Evolutionary conservation across 30 jellyfish, hydroid and myxozoan genomes (phyloP).

Genomic region (Mastigias papua): DNA sequence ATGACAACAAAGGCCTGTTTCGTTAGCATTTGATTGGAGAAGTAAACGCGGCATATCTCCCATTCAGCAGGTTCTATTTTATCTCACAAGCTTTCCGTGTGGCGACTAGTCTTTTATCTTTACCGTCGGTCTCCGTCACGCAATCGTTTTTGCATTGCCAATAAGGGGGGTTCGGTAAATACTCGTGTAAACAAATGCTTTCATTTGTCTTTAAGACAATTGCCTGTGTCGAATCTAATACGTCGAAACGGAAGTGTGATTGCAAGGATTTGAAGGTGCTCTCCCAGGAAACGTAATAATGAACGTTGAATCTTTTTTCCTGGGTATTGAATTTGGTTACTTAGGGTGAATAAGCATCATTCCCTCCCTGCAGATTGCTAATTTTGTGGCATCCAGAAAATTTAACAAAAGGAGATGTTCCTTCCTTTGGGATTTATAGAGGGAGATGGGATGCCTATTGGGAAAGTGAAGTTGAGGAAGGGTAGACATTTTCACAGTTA

Average conservation of each 20-base stretch:
- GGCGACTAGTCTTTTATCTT: slow-evolving; percentile 80
- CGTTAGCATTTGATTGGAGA: slow-evolving; percentile 51
- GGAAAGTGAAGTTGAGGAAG: too few species aligned
- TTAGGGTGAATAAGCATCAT: too few species aligned
- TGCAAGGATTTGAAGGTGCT: not conserved
- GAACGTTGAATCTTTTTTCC: too few species aligned
- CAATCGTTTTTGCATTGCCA: slow-evolving; percentile 19
- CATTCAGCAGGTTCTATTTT: slow-evolving; percentile 45
- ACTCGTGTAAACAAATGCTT: not conserved
- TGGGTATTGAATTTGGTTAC: too few species aligned
- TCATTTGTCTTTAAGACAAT: not conserved
- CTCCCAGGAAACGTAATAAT: too few species aligned
- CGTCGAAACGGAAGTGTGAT: not conserved
- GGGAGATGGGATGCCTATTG: too few species aligned
- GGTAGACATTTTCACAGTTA: too few species aligned
- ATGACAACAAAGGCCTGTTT: slow-evolving; percentile 11
- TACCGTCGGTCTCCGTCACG: slow-evolving; percentile 46
- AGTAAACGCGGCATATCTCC: slow-evolving; percentile 54
- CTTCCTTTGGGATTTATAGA: too few species aligned
- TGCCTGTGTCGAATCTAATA: not conserved
- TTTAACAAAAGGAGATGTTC: too few species aligned
- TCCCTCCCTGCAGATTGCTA: too few species aligned
- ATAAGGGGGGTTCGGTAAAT: slow-evolving; percentile 18
- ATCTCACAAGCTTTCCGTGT: slow-evolving; percentile 58
- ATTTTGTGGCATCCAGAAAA: too few species aligned